Base-by-base conservation (phyloP, 2,888 invertebrate genomes). In the Helicoverpa assulta region DNA sequence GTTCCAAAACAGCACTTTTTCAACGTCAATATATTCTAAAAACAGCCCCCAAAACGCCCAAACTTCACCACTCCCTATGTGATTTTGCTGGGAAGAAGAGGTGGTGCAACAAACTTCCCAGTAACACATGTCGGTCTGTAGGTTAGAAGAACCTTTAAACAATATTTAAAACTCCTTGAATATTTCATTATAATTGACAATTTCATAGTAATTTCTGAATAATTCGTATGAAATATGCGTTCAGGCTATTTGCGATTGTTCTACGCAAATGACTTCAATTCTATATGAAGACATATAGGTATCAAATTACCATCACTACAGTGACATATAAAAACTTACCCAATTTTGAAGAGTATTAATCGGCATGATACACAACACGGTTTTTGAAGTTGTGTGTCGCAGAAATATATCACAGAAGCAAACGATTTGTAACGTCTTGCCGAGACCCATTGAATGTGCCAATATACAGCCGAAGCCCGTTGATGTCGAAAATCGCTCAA, bases 301-400 rank as follows among this genome's bases (percentile, higher is more conserved):
- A 40, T 40, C 40, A 40, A 14, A 14, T 14, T 14, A 40, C 40
- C 10, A 14, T 16, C 29, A 43, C 58, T 62, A 47, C 16, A 50
- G 16, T 73, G 29, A 43, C n/a, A 67, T 14, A 61, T 26, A 26
- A 26, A 26, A 47, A 87, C 92, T 85, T 89, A 97, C 95, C 99
- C 99, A 99, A 95, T 99, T 99, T 92, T 99, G 99, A 75, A 99
- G 96, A 0, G 99, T 99, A 92, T 99, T 99, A 71, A 99, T 99
- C 10, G 99, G 99, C 97, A 99, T 99, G 80, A 99, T 99, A 88
- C 99, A 98, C 51, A 99, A 95, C 0, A 99, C 98, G 16, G 98
- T 98, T 90, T 97, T 98, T 6, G 98, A 98, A 29, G 96, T 96
- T 0, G 99, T 99, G 91, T 99, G 98, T 62, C 99, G 96, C 83